These are phyloP conservation scores for Hylyphantes graminicola DNA, from an alignment of 1,140 invertebrate genomes.

Conservation along the genomic window DNA sequence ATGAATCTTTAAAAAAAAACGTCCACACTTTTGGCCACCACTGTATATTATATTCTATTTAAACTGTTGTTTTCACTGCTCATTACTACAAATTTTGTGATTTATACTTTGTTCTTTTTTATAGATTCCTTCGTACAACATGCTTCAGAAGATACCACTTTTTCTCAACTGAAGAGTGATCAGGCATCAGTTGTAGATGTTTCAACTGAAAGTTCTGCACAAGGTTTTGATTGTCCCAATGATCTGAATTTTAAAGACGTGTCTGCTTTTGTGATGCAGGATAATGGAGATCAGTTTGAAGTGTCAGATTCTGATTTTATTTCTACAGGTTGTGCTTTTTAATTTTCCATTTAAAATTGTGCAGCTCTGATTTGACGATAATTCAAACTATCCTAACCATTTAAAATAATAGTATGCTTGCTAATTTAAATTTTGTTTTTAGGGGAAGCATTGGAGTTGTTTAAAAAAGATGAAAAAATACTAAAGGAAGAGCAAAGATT, in stretches of 20 bases:
- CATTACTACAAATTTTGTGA: too few species aligned
- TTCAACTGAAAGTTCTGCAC: neutral
- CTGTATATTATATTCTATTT: too few species aligned
- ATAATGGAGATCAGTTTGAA: neutral
- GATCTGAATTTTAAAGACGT: constrained; percentile 21
- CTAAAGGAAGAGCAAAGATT: constrained; percentile 19
- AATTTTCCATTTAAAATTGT: neutral
- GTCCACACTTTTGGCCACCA: too few species aligned
- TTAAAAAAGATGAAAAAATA: constrained; percentile 36
- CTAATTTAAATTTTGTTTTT: constrained; percentile 5
- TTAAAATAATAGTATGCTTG: too few species aligned
- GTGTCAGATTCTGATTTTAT: constrained; percentile 35
- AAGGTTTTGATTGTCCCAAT: neutral
- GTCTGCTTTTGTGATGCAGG: neutral
- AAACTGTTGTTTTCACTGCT: too few species aligned
- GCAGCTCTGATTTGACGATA: neutral
- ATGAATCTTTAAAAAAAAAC: too few species aligned
- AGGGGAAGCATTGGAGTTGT: constrained; percentile 25
- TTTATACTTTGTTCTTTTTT: too few species aligned
- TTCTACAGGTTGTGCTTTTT: constrained; percentile 8
- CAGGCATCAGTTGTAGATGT: neutral
- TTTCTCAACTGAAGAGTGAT: too few species aligned
- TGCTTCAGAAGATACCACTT: too few species aligned
- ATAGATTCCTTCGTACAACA: too few species aligned
- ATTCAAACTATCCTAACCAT: neutral